phyloP scores from a whole-genome alignment of 2,888 invertebrate species.

The Thumatha senex region DNA sequence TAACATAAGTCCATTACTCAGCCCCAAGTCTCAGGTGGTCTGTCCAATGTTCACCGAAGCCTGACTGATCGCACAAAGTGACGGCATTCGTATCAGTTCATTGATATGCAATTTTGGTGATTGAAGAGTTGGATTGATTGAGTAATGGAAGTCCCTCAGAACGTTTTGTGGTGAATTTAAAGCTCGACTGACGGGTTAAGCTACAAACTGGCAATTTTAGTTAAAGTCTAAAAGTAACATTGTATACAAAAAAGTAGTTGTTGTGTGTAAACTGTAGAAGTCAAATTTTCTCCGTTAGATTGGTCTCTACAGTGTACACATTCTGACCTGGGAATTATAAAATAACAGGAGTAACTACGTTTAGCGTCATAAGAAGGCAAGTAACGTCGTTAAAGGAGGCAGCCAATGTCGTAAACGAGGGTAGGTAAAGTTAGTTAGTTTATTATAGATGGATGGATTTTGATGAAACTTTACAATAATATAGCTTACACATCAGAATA shows the following conservation, averaged over 20 bases:
- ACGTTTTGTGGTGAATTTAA: constrained; percentile 8
- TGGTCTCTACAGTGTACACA: too few relatives aligned
- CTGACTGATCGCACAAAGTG: constrained; percentile 46
- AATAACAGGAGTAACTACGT: too few relatives aligned
- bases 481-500: too few relatives aligned
- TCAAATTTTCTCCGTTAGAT: too few relatives aligned
- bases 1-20: not conserved
- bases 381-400: too few relatives aligned
- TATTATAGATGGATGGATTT: too few relatives aligned
- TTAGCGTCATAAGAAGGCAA: too few relatives aligned
- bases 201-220: not conserved
- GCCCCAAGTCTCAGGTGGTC: constrained; percentile 38
- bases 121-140: constrained; percentile 36
- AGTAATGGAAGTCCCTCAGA: constrained; percentile 15
- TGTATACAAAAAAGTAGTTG: not conserved
- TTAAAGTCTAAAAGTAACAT: not conserved
- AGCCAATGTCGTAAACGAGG: too few relatives aligned
- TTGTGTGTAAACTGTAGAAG: not conserved
- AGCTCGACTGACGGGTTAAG: constrained; percentile 5
- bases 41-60: constrained; percentile 34
- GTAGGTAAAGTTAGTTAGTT: too few relatives aligned
- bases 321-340: too few relatives aligned
- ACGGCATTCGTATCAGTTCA: constrained; percentile 27
- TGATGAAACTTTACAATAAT: too few relatives aligned
- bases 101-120: constrained; percentile 47